Conservation (phyloP, 2,113 vertebrate genomes). For the Ceuthmochares aereus region DNA sequence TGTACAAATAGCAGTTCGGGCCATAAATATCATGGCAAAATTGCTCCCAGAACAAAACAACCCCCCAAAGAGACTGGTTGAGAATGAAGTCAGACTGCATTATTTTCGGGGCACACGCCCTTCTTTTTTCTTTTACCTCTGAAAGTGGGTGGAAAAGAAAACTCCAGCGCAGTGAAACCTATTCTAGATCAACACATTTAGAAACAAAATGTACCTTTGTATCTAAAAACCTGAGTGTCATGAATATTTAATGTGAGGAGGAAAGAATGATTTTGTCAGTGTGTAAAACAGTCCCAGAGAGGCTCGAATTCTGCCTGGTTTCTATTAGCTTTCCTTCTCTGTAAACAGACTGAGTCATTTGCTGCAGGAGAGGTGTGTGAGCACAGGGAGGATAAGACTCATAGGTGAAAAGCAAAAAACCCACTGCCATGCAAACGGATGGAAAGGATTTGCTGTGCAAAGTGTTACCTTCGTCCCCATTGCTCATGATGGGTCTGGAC, state of each 20-base stretch:
- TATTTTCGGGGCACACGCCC: not conserved
- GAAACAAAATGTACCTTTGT: conserved; percentile 82
- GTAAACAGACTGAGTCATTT: conserved; percentile 79
- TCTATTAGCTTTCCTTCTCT: conserved; percentile 77
- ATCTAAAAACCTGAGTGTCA: conserved; percentile 75
- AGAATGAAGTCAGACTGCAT: conserved; percentile 32
- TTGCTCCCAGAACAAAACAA: conserved; percentile 60
- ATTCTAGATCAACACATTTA: conserved; percentile 75
- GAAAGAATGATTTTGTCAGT: conserved; percentile 80
- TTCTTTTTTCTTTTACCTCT: not conserved
- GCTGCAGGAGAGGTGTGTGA: conserved; percentile 56
- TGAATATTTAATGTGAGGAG: conserved; percentile 80
- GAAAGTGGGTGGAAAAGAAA: conserved; percentile 17
- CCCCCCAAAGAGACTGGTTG: conserved; percentile 22
- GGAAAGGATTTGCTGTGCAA: not conserved
- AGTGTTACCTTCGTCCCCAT: not conserved
- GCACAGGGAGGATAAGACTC: not conserved
- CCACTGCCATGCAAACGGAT: not conserved
- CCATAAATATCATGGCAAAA: conserved; percentile 61
- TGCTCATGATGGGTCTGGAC: not conserved
- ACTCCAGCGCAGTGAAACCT: conserved; percentile 50
- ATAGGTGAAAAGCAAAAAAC: not conserved
- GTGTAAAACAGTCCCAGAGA: conserved; percentile 76
- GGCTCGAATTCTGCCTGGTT: conserved; percentile 75
- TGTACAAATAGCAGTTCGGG: conserved; percentile 53